Percentiles rank a stretch among this genome's conserved stretches.
Conservation (phyloP, 2,888 invertebrate species). For the Tenodera sinensis region DNA sequence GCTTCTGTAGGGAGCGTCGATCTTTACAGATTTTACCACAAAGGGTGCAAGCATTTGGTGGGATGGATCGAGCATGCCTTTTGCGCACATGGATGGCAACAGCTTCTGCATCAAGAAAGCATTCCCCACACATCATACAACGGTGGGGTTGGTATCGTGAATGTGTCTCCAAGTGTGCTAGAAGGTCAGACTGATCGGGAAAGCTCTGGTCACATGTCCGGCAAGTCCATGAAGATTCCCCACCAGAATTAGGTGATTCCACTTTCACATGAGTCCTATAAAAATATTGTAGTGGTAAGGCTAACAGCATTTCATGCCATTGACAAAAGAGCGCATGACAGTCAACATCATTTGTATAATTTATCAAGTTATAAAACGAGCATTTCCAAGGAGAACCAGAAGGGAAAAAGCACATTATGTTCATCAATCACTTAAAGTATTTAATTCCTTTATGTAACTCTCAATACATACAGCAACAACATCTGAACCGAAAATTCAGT, state of each 20-base stretch:
- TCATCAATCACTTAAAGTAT: too few species aligned
- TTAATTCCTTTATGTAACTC: too few species aligned
- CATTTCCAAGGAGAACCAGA: too few species aligned
- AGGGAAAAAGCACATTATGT: too few species aligned
- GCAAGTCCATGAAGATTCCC: slow-evolving; percentile 59
- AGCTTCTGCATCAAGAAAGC: slow-evolving; percentile 58
- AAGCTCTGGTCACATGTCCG: slow-evolving; percentile 77
- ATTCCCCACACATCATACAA: slow-evolving; percentile 63
- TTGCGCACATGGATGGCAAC: slow-evolving; percentile 61
- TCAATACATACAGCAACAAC: too few species aligned
- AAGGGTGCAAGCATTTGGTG: slow-evolving; percentile 61
- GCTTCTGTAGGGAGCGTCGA: slow-evolving; percentile 61
- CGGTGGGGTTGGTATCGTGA: slow-evolving; percentile 52
- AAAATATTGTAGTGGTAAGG: background rate
- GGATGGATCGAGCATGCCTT: slow-evolving; percentile 57
- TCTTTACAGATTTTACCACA: slow-evolving; percentile 69
- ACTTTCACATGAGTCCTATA: slow-evolving; percentile 28
- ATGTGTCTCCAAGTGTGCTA: slow-evolving; percentile 77
- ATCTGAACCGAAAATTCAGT: too few species aligned
- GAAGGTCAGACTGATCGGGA: slow-evolving; percentile 32
- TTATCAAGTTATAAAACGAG: too few species aligned
- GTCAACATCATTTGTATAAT: too few species aligned
- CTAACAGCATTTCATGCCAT: background rate
- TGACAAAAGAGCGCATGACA: background rate
- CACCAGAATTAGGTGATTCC: slow-evolving; percentile 13